These are phyloP conservation scores for Apamea epomidion DNA, from an alignment of 2,888 invertebrate genomes.

Conservation along the genomic window DNA sequence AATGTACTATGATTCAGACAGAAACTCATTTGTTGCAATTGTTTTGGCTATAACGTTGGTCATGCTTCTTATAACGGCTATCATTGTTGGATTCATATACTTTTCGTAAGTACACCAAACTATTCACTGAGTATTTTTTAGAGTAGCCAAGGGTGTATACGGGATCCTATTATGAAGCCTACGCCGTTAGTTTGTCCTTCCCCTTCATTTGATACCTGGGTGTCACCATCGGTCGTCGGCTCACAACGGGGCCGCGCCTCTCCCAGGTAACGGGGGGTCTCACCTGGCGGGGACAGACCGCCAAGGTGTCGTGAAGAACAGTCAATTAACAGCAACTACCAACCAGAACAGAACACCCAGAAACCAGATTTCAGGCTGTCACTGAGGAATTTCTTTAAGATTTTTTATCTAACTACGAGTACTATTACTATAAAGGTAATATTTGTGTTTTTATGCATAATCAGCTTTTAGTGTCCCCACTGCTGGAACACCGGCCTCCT, in stretches of 20 bases:
- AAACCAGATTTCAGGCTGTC: background rate
- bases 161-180: background rate
- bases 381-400: background rate
- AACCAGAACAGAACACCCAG: too few relatives aligned
- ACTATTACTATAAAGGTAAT: background rate
- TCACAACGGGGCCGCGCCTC: too few relatives aligned
- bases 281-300: too few relatives aligned
- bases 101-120: conserved; percentile 51
- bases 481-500: too few relatives aligned
- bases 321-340: background rate
- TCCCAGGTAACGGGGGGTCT: too few relatives aligned
- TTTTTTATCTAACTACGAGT: background rate
- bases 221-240: background rate
- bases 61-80: conserved; percentile 45
- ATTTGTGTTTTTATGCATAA: background rate
- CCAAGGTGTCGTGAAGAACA: too few relatives aligned
- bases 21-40: conserved; percentile 56
- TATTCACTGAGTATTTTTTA: background rate
- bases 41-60: conserved; percentile 61
- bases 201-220: background rate
- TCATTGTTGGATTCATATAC: conserved; percentile 36
- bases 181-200: too few relatives aligned
- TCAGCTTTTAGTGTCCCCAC: too few relatives aligned
- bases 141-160: background rate
- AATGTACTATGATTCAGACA: conserved; percentile 14